A percentile compares a stretch with the other conserved stretches of the same genome.
Evolutionary conservation across 1,140 invertebrate genomes (phyloP).

Genomic region (Globodera rostochiensis): DNA sequence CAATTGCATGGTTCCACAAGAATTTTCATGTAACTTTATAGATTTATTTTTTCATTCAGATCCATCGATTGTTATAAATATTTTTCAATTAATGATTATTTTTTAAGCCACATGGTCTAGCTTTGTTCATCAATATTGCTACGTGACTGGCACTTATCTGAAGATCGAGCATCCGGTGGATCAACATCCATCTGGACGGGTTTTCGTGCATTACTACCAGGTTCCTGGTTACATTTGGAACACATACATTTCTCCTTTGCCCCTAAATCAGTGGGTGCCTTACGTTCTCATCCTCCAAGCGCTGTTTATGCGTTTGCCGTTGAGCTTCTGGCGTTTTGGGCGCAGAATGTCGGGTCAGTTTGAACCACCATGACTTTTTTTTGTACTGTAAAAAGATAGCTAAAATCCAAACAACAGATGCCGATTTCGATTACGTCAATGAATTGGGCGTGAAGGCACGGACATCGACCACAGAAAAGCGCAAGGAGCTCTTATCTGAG

Average conservation of each 20-base stretch:
- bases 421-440: conserved; percentile 24
- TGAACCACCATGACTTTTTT: too few relatives aligned
- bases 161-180: background rate
- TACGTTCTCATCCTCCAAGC: conserved; percentile 28
- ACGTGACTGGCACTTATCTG: conserved; percentile 32
- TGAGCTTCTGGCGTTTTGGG: conserved; percentile 16
- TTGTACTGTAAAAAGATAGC: background rate
- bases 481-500: background rate
- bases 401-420: background rate
- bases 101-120: conserved; percentile 15
- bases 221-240: background rate
- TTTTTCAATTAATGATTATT: too few relatives aligned
- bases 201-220: conserved; percentile 24
- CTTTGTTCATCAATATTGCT: conserved; percentile 30
- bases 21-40: conserved; percentile 21
- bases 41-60: background rate
- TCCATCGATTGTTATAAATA: too few relatives aligned
- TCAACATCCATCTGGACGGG: background rate
- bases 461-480: background rate
- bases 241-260: background rate
- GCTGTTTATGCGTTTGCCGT: conserved; percentile 8
- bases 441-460: conserved; percentile 13
- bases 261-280: conserved; percentile 24
- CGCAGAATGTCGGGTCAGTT: background rate
- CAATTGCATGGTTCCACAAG: conserved; percentile 24